Conservation (phyloP, 2,797 vertebrate genomes). For the Lutjanus campechanus region DNA sequence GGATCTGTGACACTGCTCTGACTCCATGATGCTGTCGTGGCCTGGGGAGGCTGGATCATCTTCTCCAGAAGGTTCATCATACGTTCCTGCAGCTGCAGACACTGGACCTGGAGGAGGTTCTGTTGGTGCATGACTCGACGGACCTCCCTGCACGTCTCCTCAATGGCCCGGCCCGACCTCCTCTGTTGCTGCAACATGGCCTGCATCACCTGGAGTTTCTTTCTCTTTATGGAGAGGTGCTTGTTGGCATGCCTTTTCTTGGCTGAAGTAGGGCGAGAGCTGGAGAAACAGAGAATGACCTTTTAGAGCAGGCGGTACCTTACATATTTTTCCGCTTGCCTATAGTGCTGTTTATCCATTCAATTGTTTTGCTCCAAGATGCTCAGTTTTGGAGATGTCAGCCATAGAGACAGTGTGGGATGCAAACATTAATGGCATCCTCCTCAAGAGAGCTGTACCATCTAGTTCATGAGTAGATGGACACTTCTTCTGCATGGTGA, state of each 20-base stretch:
- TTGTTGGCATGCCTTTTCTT: slow-evolving; percentile 87
- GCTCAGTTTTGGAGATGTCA: no score
- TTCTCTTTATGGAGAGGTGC: slow-evolving; percentile 86
- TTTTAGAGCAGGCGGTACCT: not conserved
- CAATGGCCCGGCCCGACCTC: slow-evolving; percentile 91
- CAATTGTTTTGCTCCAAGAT: no score
- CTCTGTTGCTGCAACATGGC: slow-evolving; percentile 95
- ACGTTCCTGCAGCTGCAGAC: slow-evolving; percentile 96
- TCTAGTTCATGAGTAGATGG: no score
- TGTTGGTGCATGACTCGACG: slow-evolving; percentile 96
- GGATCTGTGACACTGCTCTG: slow-evolving; percentile 70
- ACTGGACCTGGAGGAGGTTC: slow-evolving; percentile 96
- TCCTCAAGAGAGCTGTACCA: no score
- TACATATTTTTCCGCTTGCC: no score
- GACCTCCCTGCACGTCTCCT: slow-evolving; percentile 95
- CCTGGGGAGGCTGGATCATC: slow-evolving; percentile 86
- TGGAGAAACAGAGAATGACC: slow-evolving; percentile 45
- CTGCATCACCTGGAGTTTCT: slow-evolving; percentile 94
- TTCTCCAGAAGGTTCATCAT: slow-evolving; percentile 99
- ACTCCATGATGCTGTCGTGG: slow-evolving; percentile 59
- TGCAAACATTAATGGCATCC: no score
- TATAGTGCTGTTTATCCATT: no score
- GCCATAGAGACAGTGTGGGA: no score
- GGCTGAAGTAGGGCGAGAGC: slow-evolving; percentile 82
- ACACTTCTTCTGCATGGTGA: no score